These are phyloP conservation scores for Pollenia labialis DNA, from an alignment of 2,888 invertebrate genomes.

Conservation along the genomic window DNA sequence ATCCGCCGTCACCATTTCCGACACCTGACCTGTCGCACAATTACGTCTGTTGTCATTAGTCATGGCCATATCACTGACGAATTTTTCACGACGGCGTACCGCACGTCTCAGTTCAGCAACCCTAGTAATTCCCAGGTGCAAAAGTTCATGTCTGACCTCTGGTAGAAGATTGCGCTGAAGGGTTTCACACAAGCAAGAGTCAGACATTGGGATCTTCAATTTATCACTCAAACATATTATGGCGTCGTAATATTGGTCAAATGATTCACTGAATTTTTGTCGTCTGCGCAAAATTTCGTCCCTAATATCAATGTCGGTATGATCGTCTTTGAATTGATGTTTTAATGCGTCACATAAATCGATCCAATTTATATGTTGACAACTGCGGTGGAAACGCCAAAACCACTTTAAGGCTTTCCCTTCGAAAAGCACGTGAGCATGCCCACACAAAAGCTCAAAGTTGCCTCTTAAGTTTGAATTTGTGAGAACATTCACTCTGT, in stretches of 20 bases:
- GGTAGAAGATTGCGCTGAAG: not conserved
- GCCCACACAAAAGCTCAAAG: not conserved
- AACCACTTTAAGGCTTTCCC: constrained; percentile 1
- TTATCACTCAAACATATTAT: not conserved
- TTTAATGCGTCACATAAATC: not conserved
- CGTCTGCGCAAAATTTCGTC: constrained; percentile 10
- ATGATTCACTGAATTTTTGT: not conserved
- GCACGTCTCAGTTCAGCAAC: constrained; percentile 4
- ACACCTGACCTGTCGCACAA: not conserved
- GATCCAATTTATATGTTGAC: not conserved
- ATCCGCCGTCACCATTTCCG: not conserved
- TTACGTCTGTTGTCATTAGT: not conserved
- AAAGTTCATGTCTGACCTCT: constrained; percentile 2
- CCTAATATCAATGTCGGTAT: constrained; percentile 9
- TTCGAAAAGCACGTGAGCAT: not conserved
- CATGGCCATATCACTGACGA: not conserved
- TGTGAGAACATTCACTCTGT: not conserved
- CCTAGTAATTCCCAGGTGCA: not conserved
- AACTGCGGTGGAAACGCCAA: constrained; percentile 12
- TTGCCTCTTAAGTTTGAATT: not conserved
- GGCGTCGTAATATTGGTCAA: not conserved
- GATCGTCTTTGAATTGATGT: not conserved
- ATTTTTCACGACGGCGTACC: not conserved
- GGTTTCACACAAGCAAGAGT: not conserved
- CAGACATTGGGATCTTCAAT: not conserved